Evolutionary conservation across 2,888 invertebrate genomes (phyloP), one percentile per base, ranked within the genome.

Genomic region (Empis stercorea): DNA sequence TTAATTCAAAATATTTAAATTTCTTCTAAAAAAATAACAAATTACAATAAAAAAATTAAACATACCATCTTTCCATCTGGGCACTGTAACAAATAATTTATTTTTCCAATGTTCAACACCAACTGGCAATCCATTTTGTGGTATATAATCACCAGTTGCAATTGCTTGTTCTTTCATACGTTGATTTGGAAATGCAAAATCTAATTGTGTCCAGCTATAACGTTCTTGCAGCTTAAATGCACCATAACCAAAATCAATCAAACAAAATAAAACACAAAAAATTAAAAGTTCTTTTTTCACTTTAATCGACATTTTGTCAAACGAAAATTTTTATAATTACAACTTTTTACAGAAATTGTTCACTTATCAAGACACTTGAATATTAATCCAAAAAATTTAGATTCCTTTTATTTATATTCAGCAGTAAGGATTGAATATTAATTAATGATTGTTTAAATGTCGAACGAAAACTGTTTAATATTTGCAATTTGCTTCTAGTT

Each of bases 61-160:
- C 74, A 72, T 61, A 87, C 87, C 87, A 65, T 77, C 70, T 53
- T 74, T 73, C 88, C 87, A 88, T 57, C 89, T 75, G 0, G 89
- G 89, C 3, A 88, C 81, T 10, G 80, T 79, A 20, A 89, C 78
- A 63, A 88, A 89, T n/a, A 89, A 72, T 56, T 85, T 87, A 61
- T 86, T 80, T 51, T 73, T 75, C 80, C 82, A 87, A 49, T 86
- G 72, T 64, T 89, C 88, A 27, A 89, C 78, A 16, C 88, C 89
- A 2, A 87, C 86, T 0, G 88, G 87, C 2, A 87, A 70, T 45
- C 79, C 84, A 61, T 88, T 88, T 60, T 84, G 81, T 0, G 84
- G 86, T 10, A 83, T 75, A 54, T 79, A 80, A 42, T 78, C 77
- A 6, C 81, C 81, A 0, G 74, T 75, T 36, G 73, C 63, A 10